A percentile compares a stretch with the other conserved stretches of the same genome.
These are phyloP conservation scores for Nycticryphes semicollaris DNA, from an alignment of 2,113 vertebrate species.

Conservation along the genomic window DNA sequence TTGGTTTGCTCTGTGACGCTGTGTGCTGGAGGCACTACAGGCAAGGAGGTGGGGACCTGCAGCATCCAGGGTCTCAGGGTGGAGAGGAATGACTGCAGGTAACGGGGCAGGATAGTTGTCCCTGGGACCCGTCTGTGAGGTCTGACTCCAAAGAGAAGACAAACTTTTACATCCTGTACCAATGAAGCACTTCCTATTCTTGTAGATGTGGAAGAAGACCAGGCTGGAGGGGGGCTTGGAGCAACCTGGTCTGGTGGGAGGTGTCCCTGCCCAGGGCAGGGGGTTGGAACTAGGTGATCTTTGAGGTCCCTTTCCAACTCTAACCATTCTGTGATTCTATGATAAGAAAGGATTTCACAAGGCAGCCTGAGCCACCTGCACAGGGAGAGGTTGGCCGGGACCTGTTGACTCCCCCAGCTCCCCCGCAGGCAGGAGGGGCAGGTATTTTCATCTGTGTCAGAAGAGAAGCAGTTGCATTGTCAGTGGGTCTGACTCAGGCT, in stretches of 20 bases:
- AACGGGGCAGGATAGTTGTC: background rate
- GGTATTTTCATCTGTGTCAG: background rate
- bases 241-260: too few species aligned
- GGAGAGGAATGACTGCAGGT: background rate
- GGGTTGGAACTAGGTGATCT: too few species aligned
- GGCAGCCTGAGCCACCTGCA: background rate
- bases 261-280: too few species aligned
- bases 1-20: background rate
- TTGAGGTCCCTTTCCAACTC: too few species aligned
- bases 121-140: rapidly evolving
- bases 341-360: background rate
- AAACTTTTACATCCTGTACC: background rate
- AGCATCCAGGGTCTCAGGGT: too few species aligned
- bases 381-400: background rate
- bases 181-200: background rate
- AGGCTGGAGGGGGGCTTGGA: too few species aligned
- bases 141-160: background rate
- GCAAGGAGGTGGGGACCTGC: background rate
- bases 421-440: rapidly evolving
- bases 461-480: background rate
- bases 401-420: background rate
- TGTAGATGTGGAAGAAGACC: background rate
- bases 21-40: rapidly evolving
- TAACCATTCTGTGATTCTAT: too few species aligned
- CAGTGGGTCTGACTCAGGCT: background rate